phyloP scores from a whole-genome alignment of 1,140 invertebrate species.

The Liolophura sinensis region DNA sequence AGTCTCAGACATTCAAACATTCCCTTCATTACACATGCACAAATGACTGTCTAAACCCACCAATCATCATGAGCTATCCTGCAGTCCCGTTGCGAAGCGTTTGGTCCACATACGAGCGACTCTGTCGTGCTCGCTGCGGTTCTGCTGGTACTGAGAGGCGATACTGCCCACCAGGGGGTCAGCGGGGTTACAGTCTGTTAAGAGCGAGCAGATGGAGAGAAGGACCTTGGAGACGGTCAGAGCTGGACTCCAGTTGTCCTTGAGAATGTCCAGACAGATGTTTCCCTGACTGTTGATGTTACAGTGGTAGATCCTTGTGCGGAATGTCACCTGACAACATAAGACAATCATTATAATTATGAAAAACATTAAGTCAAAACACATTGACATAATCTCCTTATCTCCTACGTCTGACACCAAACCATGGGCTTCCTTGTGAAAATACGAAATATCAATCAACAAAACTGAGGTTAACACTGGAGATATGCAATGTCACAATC shows the following conservation, averaged over 20 bases:
- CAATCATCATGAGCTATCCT: too few species aligned
- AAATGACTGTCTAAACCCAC: too few species aligned
- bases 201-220: conserved; percentile 79
- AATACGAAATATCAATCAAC: too few species aligned
- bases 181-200: conserved; percentile 70
- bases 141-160: conserved; percentile 96
- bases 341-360: not conserved
- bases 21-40: too few species aligned
- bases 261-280: conserved; percentile 59
- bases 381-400: too few species aligned
- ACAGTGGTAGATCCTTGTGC: conserved; percentile 62
- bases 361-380: too few species aligned
- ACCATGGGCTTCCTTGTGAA: too few species aligned
- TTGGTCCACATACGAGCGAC: conserved; percentile 98
- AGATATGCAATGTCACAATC: too few species aligned
- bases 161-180: conserved; percentile 98
- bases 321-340: conserved; percentile 83
- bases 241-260: conserved; percentile 59
- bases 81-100: conserved; percentile 85
- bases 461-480: too few species aligned
- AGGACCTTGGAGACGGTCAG: conserved; percentile 62
- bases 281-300: conserved; percentile 59
- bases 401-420: too few species aligned
- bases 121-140: conserved; percentile 96
- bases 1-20: too few species aligned